These are phyloP conservation scores for Calidris pugnax DNA, from an alignment of 2,113 vertebrate genomes.

Conservation along the genomic window DNA sequence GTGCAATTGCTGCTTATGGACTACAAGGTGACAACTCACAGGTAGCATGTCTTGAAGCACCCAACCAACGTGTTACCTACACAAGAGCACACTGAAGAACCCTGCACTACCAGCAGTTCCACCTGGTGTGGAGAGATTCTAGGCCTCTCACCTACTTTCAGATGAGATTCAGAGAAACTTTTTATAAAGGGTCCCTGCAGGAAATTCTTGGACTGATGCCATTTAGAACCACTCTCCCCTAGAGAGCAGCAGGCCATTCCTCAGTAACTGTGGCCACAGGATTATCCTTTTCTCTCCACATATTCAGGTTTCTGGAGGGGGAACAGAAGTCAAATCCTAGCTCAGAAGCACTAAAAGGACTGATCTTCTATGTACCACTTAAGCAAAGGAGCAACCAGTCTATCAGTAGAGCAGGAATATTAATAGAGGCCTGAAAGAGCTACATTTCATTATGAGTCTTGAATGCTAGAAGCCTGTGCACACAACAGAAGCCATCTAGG, in stretches of 20 bases:
- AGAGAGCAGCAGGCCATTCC: background rate
- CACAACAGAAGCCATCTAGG: background rate
- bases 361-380: background rate
- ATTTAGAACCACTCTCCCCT: background rate
- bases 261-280: background rate
- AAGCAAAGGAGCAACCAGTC: background rate
- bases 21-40: background rate
- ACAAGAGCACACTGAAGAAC: background rate
- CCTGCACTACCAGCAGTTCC: background rate
- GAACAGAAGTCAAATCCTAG: background rate
- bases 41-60: background rate
- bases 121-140: background rate
- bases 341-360: background rate
- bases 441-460: background rate
- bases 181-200: background rate
- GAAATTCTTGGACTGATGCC: background rate
- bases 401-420: background rate
- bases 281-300: background rate
- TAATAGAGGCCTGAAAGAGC: background rate
- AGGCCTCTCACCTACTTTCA: background rate
- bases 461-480: background rate
- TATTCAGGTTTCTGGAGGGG: background rate
- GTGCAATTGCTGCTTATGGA: background rate
- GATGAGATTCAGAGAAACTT: background rate
- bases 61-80: background rate